Percentiles rank a stretch among this genome's conserved stretches.
phyloP scores from a whole-genome alignment of 2,797 vertebrate species.

The Lagorchestes hirsutus region DNA sequence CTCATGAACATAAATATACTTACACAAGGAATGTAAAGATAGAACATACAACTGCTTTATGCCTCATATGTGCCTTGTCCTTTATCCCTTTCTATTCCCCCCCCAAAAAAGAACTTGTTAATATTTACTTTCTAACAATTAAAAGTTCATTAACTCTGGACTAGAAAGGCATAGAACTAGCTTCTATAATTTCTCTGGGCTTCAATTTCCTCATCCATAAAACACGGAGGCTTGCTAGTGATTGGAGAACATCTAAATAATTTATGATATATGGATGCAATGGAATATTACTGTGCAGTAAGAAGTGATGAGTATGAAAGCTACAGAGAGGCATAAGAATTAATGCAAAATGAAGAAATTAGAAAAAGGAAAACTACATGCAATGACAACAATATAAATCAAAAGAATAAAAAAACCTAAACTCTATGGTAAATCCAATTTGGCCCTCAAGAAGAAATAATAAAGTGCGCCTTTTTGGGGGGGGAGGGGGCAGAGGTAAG shows the following conservation, averaged over 20 bases:
- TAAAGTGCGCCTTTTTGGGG: not conserved
- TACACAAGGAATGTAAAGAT: not conserved
- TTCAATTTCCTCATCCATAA: not conserved
- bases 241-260: not conserved
- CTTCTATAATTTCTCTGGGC: not conserved
- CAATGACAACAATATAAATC: slow-evolving; percentile 55
- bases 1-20: too few species aligned
- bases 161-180: not conserved
- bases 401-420: not conserved
- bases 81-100: not conserved
- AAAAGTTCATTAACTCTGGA: not conserved
- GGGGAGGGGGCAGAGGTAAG: not conserved
- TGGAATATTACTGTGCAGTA: not conserved
- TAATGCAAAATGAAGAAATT: not conserved
- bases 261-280: not conserved
- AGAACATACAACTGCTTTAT: not conserved
- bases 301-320: not conserved
- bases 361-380: not conserved
- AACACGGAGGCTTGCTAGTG: not conserved
- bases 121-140: not conserved
- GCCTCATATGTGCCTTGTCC: not conserved
- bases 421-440: not conserved
- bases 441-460: not conserved
- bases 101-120: not conserved
- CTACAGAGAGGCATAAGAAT: not conserved